Conservation (phyloP, 2,797 vertebrate species). For the Craterocephalus amniculus region DNA sequence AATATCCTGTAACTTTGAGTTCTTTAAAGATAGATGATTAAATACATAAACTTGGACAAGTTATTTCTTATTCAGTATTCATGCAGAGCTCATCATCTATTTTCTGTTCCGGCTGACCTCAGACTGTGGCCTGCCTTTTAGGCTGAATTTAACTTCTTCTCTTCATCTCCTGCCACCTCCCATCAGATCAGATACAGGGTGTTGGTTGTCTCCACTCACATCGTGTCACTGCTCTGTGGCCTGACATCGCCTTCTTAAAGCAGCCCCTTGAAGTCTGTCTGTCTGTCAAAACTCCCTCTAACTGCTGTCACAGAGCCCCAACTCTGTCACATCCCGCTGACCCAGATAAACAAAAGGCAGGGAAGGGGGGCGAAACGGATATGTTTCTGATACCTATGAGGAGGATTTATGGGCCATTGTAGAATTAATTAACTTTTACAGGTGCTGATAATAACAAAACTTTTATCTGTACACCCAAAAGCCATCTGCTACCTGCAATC, state of each 20-base stretch:
- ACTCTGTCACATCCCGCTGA: slow-evolving; percentile 35
- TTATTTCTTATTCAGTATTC: slow-evolving; percentile 48
- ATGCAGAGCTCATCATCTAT: slow-evolving; percentile 26
- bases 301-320: slow-evolving; percentile 33
- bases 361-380: background rate
- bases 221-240: slow-evolving; percentile 42
- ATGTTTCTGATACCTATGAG: slow-evolving; percentile 38
- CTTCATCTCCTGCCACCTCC: slow-evolving; percentile 65
- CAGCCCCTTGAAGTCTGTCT: slow-evolving; percentile 42
- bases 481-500: slow-evolving; percentile 28
- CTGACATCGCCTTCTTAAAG: slow-evolving; percentile 51
- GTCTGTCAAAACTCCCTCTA: slow-evolving; percentile 58
- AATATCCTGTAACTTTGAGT: background rate
- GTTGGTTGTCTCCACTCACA: slow-evolving; percentile 51
- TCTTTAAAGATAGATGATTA: background rate
- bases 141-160: slow-evolving; percentile 52
- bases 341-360: slow-evolving; percentile 26
- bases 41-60: slow-evolving; percentile 28
- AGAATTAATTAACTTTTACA: slow-evolving; percentile 55
- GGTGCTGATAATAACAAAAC: slow-evolving; percentile 34
- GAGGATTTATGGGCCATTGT: slow-evolving; percentile 49
- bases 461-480: slow-evolving; percentile 20
- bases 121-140: slow-evolving; percentile 46
- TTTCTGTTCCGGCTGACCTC: slow-evolving; percentile 46
- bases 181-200: slow-evolving; percentile 64